Evolutionary conservation across 2,797 vertebrate species (phyloP).

Genomic region (Adrianichthys oophorus): DNA sequence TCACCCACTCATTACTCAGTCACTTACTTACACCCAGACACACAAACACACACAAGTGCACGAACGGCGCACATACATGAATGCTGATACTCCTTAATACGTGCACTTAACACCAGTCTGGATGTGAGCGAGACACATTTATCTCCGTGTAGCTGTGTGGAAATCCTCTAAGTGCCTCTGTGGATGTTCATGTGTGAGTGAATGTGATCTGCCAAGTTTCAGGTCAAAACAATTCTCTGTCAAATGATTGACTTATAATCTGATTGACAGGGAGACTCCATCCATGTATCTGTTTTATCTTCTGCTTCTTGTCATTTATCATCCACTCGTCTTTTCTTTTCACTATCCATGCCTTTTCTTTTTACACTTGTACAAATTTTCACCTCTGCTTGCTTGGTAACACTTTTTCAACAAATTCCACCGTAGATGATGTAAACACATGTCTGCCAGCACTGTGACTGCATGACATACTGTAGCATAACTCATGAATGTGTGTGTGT

Average conservation of each 20-base stretch:
- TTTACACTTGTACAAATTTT: conserved; percentile 18
- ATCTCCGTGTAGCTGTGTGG: conserved; percentile 70
- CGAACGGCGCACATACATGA: conserved; percentile 49
- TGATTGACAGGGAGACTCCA: conserved; percentile 71
- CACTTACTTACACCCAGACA: conserved; percentile 70
- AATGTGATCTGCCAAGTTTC: conserved; percentile 63
- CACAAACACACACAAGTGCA: conserved; percentile 29
- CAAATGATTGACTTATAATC: conserved; percentile 77
- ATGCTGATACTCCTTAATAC: conserved; percentile 70
- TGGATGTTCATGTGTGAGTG: conserved; percentile 35
- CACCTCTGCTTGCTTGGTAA: conserved; percentile 12
- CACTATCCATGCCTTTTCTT: conserved; percentile 15
- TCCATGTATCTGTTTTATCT: conserved; percentile 43
- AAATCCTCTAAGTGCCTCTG: conserved; percentile 66
- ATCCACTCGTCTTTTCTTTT: conserved; percentile 34
- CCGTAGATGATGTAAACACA: conserved; percentile 61
- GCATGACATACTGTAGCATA: conserved; percentile 62
- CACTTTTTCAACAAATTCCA: conserved; percentile 5
- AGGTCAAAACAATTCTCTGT: conserved; percentile 72
- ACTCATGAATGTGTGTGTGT: conserved; percentile 18
- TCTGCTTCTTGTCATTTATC: conserved; percentile 42
- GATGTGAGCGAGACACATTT: conserved; percentile 72
- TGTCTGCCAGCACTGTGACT: conserved; percentile 53
- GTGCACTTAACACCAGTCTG: conserved; percentile 74
- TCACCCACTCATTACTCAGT: conserved; percentile 74